Evolutionary conservation across 2,113 vertebrate genomes (phyloP).

Genomic region (Mola mola): DNA sequence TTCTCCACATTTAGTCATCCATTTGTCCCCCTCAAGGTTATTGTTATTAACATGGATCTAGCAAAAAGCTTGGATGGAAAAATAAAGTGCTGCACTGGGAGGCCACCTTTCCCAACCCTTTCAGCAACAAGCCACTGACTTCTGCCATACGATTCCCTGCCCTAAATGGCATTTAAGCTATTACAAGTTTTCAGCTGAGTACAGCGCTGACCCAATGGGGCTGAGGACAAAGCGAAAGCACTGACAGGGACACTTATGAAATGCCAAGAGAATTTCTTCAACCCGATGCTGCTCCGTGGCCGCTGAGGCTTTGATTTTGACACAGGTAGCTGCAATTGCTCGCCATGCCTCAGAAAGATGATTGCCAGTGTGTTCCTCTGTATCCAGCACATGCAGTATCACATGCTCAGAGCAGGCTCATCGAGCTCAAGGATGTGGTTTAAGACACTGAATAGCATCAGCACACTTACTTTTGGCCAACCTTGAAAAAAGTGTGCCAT

Average conservation of each 20-base stretch:
- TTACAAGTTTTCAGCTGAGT: constrained; percentile 80
- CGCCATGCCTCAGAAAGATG: constrained; percentile 22
- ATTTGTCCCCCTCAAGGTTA: constrained; percentile 81
- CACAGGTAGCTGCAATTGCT: constrained; percentile 25
- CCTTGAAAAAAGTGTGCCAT: constrained; percentile 72
- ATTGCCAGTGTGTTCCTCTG: constrained; percentile 21
- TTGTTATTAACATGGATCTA: constrained; percentile 75
- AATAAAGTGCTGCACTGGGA: constrained; percentile 77
- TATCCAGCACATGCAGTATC: constrained; percentile 18
- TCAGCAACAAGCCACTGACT: constrained; percentile 80
- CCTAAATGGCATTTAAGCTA: constrained; percentile 85
- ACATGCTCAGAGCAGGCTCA: constrained; percentile 1
- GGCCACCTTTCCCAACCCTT: constrained; percentile 76
- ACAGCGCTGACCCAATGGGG: constrained; percentile 70
- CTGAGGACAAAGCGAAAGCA: constrained; percentile 73
- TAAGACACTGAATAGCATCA: constrained; percentile 47
- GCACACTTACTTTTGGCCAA: constrained; percentile 68
- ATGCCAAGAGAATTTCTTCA: constrained; percentile 70
- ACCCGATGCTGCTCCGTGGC: constrained; percentile 50
- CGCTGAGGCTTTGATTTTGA: constrained; percentile 38
- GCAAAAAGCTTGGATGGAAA: constrained; percentile 64
- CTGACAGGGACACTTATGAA: constrained; percentile 73
- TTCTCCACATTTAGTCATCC: constrained; percentile 67
- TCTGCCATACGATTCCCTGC: constrained; percentile 74
- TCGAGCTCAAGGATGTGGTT: constrained; percentile 24